Conservation (phyloP, 2,113 vertebrate species). For the Toxotes chatareus region DNA sequence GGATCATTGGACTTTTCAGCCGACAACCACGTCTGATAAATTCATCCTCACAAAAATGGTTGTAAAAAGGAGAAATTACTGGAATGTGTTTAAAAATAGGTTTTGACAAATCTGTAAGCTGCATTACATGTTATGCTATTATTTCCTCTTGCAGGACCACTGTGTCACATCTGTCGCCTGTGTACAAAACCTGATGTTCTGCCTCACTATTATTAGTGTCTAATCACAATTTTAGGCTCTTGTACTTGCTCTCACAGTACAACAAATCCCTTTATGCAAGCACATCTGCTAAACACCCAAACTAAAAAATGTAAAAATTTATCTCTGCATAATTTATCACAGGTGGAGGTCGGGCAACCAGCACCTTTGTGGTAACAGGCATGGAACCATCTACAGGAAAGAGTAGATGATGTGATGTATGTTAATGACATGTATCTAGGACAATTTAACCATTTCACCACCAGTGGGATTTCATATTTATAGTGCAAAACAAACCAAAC, state of each 20-base stretch:
- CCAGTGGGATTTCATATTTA: conserved; percentile 48
- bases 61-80: background rate
- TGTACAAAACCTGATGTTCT: conserved; percentile 6
- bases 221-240: background rate
- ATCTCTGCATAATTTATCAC: background rate
- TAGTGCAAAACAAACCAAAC: conserved; percentile 18
- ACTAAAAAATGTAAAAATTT: conserved; percentile 5
- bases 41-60: background rate
- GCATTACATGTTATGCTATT: background rate
- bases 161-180: background rate
- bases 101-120: too few relatives aligned
- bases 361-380: conserved; percentile 18
- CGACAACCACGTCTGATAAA: background rate
- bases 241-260: background rate
- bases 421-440: conserved; percentile 72
- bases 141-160: background rate
- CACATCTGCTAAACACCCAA: background rate
- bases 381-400: background rate
- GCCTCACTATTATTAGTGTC: conserved; percentile 8
- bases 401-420: conserved; percentile 48
- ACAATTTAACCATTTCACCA: conserved; percentile 50
- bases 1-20: background rate
- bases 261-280: conserved; percentile 3
- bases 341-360: conserved; percentile 1
- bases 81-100: background rate